phyloP scores from a whole-genome alignment of 2,113 vertebrate genomes.

The Gobius niger region DNA sequence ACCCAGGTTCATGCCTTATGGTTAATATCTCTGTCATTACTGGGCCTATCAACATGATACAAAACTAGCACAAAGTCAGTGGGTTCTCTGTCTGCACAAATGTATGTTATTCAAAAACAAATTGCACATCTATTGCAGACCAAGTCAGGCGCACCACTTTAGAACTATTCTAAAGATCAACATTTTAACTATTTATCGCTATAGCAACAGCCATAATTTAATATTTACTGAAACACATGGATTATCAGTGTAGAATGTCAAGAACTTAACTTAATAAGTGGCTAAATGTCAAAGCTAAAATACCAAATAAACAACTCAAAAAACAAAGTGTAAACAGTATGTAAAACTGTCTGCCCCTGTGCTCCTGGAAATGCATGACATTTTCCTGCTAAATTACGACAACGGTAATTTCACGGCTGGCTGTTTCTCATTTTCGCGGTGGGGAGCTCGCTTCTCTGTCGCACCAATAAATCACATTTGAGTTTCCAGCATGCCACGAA shows the following conservation, averaged over 20 bases:
- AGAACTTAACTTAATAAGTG: not conserved
- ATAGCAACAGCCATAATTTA: too few relatives aligned
- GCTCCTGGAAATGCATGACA: constrained; percentile 31
- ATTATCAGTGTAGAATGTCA: not conserved
- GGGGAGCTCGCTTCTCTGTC: constrained; percentile 31
- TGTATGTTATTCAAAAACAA: too few relatives aligned
- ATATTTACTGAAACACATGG: too few relatives aligned
- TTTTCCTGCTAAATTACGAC: constrained; percentile 48
- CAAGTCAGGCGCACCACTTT: too few relatives aligned
- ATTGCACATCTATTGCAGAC: too few relatives aligned
- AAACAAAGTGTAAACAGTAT: constrained; percentile 33
- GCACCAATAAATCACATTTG: constrained; percentile 48
- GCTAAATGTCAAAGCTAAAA: constrained; percentile 2
- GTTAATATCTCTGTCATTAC: too few relatives aligned
- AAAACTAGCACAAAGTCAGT: too few relatives aligned
- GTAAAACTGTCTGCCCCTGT: constrained; percentile 6
- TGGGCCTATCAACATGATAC: too few relatives aligned
- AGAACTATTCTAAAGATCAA: too few relatives aligned
- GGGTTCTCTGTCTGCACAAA: too few relatives aligned
- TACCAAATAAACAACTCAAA: constrained; percentile 18
- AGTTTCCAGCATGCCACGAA: constrained; percentile 48
- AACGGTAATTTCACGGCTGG: constrained; percentile 56
- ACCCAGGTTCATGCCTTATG: too few relatives aligned
- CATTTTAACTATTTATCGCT: too few relatives aligned
- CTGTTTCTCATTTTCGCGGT: constrained; percentile 41